phyloP scores from a whole-genome alignment of 2,797 vertebrate species.

The Chloroceryle inda region DNA sequence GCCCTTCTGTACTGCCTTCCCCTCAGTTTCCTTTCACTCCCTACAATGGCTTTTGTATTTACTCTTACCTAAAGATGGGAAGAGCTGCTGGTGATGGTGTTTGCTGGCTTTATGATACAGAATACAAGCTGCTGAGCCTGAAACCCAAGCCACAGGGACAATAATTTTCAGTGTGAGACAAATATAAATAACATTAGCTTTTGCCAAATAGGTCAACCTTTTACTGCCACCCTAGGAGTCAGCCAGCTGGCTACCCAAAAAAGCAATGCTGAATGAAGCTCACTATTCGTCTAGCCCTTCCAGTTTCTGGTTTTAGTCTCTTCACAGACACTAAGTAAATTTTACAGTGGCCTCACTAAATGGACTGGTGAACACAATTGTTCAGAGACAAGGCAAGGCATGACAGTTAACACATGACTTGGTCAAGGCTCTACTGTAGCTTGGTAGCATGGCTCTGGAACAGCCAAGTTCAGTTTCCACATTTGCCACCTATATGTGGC shows the following conservation, averaged over 20 bases:
- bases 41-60: neutral
- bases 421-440: neutral
- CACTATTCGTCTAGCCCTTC: neutral
- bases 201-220: constrained; percentile 60
- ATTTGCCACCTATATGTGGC: neutral
- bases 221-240: constrained; percentile 16
- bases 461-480: neutral
- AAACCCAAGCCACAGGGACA: neutral
- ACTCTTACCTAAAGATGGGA: neutral
- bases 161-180: constrained; percentile 31
- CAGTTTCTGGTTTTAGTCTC: constrained; percentile 4
- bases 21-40: fast-evolving
- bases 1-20: neutral
- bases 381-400: neutral
- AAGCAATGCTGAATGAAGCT: constrained; percentile 28
- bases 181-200: constrained; percentile 32
- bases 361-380: neutral
- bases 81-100: neutral
- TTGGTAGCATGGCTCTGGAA: neutral
- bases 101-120: constrained; percentile 24
- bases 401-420: neutral
- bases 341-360: constrained; percentile 19
- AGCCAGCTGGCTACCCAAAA: constrained; percentile 42
- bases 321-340: neutral
- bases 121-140: neutral